Evolutionary conservation across 2,888 invertebrate species (phyloP), one percentile per base, ranked within the genome.

Genomic region (Drepanosiphum platanoidis): DNA sequence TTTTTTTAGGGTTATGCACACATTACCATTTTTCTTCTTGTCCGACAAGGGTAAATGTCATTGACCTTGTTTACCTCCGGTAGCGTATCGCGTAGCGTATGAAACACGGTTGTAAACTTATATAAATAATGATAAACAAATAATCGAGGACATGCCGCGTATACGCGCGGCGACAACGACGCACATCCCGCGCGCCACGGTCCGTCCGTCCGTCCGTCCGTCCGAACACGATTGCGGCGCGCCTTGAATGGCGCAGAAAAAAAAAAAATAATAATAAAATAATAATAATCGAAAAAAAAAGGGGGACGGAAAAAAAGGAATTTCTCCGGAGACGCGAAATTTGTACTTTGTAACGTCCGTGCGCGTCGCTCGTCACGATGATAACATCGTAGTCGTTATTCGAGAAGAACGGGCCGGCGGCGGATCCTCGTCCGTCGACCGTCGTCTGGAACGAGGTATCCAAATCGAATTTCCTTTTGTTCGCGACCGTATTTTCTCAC

Each of bases 1-100:
- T n/a, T n/a, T n/a, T n/a, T 84, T 77, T 84, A 77, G 77, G 84
- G 84, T 84, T 84, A 58, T 84, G 77, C 68, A 84, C 84, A 84
- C 84, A 84, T 77, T 70, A 66, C 39, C 84, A 68, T 84, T 84
- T 77, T 84, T 84, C 83, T 75, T 75, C 66, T 84, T 52, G 68
- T 66, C 42, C 46, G 34, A 84, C 75, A 84, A 77, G 75, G 82
- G 66, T 74, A 77, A 84, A 84, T 77, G 84, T 84, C 84, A 84
- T 84, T 84, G 84, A 84, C 77, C 84, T 84, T 84, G 84, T 84
- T 77, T 84, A 84, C 84, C 75, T 77, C 75, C 66, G 22, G 68
- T 84, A 68, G 27, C 84, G 46, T 77, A 52, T 27, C 68, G 36
- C 42, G 27, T 18, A 30, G n/a, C n/a, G n/a, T 39, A 66, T 42